Percentiles rank a stretch among this genome's conserved stretches.
These are phyloP conservation scores for Poliocrania exsul DNA, from an alignment of 2,797 vertebrate species.

Conservation along the genomic window DNA sequence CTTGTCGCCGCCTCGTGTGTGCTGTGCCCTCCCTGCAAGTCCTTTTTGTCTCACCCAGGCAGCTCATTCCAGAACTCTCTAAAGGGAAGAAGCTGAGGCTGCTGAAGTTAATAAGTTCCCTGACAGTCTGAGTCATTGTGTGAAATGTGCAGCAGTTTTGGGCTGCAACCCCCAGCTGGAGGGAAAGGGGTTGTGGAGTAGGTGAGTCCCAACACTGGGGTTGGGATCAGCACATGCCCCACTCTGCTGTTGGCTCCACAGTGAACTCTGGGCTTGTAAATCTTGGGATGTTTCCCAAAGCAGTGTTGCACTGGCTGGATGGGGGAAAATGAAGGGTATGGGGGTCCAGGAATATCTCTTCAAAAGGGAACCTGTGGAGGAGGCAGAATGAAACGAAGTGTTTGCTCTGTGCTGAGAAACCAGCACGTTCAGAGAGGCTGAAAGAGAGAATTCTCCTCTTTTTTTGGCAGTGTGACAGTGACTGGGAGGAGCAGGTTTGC, in stretches of 20 bases:
- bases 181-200: too few relatives aligned
- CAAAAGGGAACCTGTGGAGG: neutral
- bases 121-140: neutral
- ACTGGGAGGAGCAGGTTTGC: neutral
- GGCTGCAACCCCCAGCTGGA: neutral
- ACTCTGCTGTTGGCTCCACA: neutral
- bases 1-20: neutral
- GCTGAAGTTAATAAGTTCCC: neutral
- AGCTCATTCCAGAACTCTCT: neutral
- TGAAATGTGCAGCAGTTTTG: neutral
- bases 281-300: neutral
- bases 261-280: fast-evolving
- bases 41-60: neutral
- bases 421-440: neutral
- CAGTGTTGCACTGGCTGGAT: fast-evolving
- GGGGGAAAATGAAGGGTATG: neutral
- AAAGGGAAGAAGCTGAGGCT: constrained; percentile 29
- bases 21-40: neutral
- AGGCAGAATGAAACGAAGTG: neutral
- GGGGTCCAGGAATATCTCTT: neutral
- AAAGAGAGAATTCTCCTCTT: neutral
- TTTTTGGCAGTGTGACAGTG: fast-evolving
- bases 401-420: neutral
- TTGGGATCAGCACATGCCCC: neutral
- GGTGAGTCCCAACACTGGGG: neutral